phyloP scores from a whole-genome alignment of 1,140 invertebrate genomes.

The Bombus impatiens region DNA sequence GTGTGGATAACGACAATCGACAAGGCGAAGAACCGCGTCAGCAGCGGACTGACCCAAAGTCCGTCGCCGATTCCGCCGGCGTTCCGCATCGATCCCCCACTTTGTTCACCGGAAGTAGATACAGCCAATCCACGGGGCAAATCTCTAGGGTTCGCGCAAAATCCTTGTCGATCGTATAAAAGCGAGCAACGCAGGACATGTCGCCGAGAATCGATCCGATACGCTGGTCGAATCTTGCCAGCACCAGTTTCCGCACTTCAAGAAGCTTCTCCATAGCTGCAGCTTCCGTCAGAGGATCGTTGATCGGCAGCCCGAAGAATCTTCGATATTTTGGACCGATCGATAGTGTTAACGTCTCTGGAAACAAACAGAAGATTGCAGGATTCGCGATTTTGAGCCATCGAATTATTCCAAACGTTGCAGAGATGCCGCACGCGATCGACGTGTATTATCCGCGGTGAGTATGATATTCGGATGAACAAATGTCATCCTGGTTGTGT shows the following conservation, averaged over 20 bases:
- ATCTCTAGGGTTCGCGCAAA: conserved; percentile 13
- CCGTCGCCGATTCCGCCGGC: conserved; percentile 2
- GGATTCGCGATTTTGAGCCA: conserved; percentile 6
- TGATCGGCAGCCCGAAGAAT: not conserved
- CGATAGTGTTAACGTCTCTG: not conserved
- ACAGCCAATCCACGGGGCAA: conserved; percentile 36
- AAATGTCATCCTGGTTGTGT: not conserved
- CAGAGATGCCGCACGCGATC: conserved; percentile 42
- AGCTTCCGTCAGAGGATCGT: not conserved
- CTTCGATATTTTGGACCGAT: not conserved
- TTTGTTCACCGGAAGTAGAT: conserved; percentile 36
- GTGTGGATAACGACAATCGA: too few species aligned
- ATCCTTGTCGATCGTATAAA: conserved; percentile 57
- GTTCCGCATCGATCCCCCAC: conserved; percentile 30
- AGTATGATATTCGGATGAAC: conserved; percentile 7
- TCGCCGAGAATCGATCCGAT: conserved; percentile 24
- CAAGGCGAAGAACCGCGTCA: conserved; percentile 23
- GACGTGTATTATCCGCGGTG: conserved; percentile 30
- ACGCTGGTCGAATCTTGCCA: conserved; percentile 48
- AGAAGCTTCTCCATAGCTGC: not conserved
- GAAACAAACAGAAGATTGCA: not conserved
- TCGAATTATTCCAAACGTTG: not conserved
- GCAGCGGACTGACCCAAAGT: conserved; percentile 20
- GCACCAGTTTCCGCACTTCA: not conserved
- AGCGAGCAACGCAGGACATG: conserved; percentile 34